Base-by-base conservation (phyloP, 2,797 vertebrate species). In the Cyprinodon diabolis region DNA sequence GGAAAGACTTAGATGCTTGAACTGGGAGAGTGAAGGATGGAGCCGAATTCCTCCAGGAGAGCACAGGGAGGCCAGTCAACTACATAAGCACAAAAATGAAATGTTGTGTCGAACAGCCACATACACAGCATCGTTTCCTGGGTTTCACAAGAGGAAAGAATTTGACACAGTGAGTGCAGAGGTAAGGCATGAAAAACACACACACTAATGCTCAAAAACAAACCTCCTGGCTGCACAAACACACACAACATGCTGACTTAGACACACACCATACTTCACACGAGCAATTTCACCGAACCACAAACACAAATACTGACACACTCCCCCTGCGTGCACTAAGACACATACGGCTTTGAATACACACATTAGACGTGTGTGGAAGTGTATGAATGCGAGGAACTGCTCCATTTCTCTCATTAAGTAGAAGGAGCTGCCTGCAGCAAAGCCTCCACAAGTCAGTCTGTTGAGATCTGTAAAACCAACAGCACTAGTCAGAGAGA, bases 391-490 rank as follows among this genome's bases (percentile, higher is more conserved):
- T 71, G 75, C 65, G 73, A 83, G 23, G 60, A 85, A 84, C 69
- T 69, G 78, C 83, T 89, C 79, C 85, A 81, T 87, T 87, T 80
- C 87, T 90, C 87, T 93, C 93, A 94, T 94, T 93, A 93, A 90
- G 84, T 88, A 86, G 90, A 88, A 91, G 83, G 85, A 90, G 87
- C 71, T 68, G 90, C 93, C 89, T 87, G 88, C 75, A 92, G 91
- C 88, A 78, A 84, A 89, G 86, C 90, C 88, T 91, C 84, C 74
- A 83, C 84, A 75, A 72, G 77, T 89, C 82, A 78, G 85, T 89
- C 89, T 90, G 89, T 84, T 77, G 90, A 91, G 90, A 86, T 85
- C 81, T 87, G 83, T 77, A 91, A 93, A 93, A 91, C 84, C 79
- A 91, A 91, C 86, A 92, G 73, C 5, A 84, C 77, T 1, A 78